A percentile compares a stretch with the other conserved stretches of the same genome.
Evolutionary conservation across 2,113 vertebrate genomes (phyloP).

Genomic region (Tor tambroides): DNA sequence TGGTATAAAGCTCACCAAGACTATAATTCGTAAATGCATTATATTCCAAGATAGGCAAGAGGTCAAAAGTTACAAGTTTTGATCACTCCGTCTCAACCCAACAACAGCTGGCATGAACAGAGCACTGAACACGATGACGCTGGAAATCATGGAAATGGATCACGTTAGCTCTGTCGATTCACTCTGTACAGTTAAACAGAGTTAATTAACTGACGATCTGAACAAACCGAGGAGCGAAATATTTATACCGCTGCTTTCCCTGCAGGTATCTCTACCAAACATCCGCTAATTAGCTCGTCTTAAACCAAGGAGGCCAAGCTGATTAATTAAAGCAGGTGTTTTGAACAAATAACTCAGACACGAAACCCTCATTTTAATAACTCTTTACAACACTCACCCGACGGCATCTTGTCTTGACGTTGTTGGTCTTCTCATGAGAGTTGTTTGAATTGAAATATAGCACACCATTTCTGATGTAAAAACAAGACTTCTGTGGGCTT

Average conservation of each 20-base stretch:
- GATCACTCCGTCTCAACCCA: neutral
- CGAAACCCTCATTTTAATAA: conserved; percentile 6
- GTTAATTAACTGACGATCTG: conserved; percentile 28
- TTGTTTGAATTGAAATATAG: conserved; percentile 7
- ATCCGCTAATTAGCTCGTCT: conserved; percentile 46
- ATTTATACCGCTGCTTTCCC: conserved; percentile 39
- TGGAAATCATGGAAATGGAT: conserved; percentile 21
- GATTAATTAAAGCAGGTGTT: conserved; percentile 49
- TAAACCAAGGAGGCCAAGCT: conserved; percentile 25
- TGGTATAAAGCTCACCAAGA: neutral
- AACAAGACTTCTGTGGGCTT: conserved; percentile 1
- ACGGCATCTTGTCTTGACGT: neutral
- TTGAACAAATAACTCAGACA: conserved; percentile 38
- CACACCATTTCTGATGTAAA: neutral
- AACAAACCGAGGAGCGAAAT: conserved; percentile 20
- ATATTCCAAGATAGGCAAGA: neutral
- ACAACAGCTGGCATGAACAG: neutral
- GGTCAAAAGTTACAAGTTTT: neutral
- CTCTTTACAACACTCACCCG: conserved; percentile 14
- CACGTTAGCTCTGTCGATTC: neutral
- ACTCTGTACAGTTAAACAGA: conserved; percentile 18
- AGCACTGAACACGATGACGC: neutral
- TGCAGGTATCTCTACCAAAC: conserved; percentile 40
- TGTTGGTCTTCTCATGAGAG: conserved; percentile 8
- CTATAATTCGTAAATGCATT: neutral